These are phyloP conservation scores for Trichomycterus rosablanca DNA, from an alignment of 2,113 vertebrate genomes.

Conservation along the genomic window DNA sequence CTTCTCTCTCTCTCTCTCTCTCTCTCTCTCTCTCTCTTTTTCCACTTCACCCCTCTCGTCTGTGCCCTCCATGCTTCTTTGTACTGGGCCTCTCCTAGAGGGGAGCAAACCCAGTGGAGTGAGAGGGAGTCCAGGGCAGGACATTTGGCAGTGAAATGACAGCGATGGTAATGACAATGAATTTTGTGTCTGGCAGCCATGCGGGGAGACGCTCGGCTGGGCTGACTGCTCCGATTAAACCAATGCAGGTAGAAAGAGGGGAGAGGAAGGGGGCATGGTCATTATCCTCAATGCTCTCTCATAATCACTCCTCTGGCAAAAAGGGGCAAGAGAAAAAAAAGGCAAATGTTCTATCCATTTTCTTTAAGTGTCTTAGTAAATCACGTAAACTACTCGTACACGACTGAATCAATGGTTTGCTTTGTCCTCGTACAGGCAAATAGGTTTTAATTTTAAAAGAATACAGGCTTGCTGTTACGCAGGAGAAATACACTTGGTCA, in stretches of 20 bases:
- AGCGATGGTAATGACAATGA: slow-evolving; percentile 99
- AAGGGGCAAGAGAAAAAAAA: slow-evolving; percentile 21
- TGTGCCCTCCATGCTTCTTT: slow-evolving; percentile 46
- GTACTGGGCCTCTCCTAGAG: slow-evolving; percentile 84
- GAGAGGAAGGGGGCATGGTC: slow-evolving; percentile 67
- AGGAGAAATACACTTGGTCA: slow-evolving; percentile 67
- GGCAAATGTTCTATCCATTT: slow-evolving; percentile 20
- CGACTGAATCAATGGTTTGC: slow-evolving; percentile 6
- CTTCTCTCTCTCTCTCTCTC: too few relatives aligned
- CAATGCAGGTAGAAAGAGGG: slow-evolving; percentile 91
- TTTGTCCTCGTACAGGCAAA: not conserved
- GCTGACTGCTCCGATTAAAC: slow-evolving; percentile 97
- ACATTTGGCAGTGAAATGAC: slow-evolving; percentile 98
- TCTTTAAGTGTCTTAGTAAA: slow-evolving; percentile 6
- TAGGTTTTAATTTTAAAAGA: not conserved
- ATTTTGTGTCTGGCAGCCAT: slow-evolving; percentile 98
- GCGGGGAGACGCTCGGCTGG: slow-evolving; percentile 88
- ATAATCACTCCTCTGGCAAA: slow-evolving; percentile 61
- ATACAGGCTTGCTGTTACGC: slow-evolving; percentile 37
- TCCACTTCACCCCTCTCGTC: not conserved
- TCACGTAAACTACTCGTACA: slow-evolving; percentile 6
- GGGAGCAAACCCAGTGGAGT: slow-evolving; percentile 90
- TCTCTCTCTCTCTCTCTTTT: not conserved
- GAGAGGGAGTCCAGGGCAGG: slow-evolving; percentile 87
- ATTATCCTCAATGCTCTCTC: slow-evolving; percentile 70